Conservation (phyloP, 2,888 invertebrate genomes). For the Drosophila aldrichi region DNA sequence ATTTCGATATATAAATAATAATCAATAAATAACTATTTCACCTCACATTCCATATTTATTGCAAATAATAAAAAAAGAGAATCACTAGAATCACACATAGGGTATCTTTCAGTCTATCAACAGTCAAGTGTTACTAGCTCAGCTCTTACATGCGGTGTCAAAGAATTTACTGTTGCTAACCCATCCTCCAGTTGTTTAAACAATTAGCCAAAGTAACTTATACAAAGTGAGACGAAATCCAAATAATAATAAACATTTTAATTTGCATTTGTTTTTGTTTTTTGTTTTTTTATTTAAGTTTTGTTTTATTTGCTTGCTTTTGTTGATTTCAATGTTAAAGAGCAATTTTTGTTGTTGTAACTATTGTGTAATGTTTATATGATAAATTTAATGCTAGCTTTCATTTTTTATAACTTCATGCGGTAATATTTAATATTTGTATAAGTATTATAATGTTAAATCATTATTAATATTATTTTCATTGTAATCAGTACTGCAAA, state of each 20-base stretch:
- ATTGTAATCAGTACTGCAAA: constrained; percentile 59
- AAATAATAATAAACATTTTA: constrained; percentile 11
- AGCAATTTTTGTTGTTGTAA: constrained; percentile 60
- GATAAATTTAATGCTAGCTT: constrained; percentile 72
- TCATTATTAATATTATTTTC: constrained; percentile 28
- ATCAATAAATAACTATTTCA: too few species aligned
- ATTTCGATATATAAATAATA: too few species aligned
- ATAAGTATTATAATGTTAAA: constrained; percentile 42
- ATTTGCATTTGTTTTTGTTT: constrained; percentile 25
- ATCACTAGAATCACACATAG: too few species aligned
- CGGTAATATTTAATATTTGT: constrained; percentile 40
- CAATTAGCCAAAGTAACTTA: neutral
- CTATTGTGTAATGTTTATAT: constrained; percentile 70
- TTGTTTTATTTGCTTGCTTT: constrained; percentile 63
- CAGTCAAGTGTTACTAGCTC: neutral
- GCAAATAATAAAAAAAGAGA: too few species aligned
- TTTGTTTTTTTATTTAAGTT: constrained; percentile 29
- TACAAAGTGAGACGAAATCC: neutral
- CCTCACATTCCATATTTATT: too few species aligned
- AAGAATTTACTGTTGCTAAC: neutral
- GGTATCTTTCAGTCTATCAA: neutral
- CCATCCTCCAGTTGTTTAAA: constrained; percentile 28
- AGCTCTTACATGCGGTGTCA: neutral
- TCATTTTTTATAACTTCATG: constrained; percentile 58
- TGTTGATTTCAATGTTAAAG: constrained; percentile 58